These are phyloP conservation scores for Drosophila parthenogenetica DNA, from an alignment of 2,888 invertebrate species.

Conservation along the genomic window DNA sequence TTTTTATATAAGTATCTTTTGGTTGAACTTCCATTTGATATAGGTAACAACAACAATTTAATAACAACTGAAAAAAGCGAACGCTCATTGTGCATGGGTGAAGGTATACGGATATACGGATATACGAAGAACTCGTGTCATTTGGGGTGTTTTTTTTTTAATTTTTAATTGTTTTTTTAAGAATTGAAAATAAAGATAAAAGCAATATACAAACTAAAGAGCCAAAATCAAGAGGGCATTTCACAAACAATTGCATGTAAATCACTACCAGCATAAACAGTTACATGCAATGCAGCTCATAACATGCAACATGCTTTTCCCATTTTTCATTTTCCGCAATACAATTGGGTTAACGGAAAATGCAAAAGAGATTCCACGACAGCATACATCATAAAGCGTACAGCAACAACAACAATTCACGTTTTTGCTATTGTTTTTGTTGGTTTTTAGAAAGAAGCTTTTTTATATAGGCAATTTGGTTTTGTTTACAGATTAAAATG, in stretches of 20 bases:
- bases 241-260: slow-evolving; percentile 33
- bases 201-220: slow-evolving; percentile 57
- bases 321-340: slow-evolving; percentile 29
- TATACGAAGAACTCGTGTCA: slow-evolving; percentile 42
- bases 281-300: slow-evolving; percentile 27
- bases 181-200: slow-evolving; percentile 55
- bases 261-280: slow-evolving; percentile 8
- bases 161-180: slow-evolving; percentile 3
- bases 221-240: slow-evolving; percentile 44
- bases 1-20: slow-evolving; percentile 21
- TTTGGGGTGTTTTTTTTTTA: slow-evolving; percentile 18
- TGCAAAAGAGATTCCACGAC: slow-evolving; percentile 1
- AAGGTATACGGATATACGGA: slow-evolving; percentile 44
- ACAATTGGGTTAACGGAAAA: slow-evolving; percentile 22
- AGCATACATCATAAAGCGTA: not conserved
- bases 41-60: slow-evolving; percentile 57
- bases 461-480: slow-evolving; percentile 13
- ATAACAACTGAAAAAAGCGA: slow-evolving; percentile 69
- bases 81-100: slow-evolving; percentile 67
- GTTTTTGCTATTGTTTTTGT: slow-evolving; percentile 12
- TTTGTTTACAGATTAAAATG: slow-evolving; percentile 8
- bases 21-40: slow-evolving; percentile 56
- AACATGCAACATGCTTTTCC: slow-evolving; percentile 26
- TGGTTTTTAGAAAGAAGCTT: slow-evolving; percentile 1
- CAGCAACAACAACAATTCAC: slow-evolving; percentile 6